Conservation (phyloP, 2,888 invertebrate genomes). For the Spilosoma lubricipeda region DNA sequence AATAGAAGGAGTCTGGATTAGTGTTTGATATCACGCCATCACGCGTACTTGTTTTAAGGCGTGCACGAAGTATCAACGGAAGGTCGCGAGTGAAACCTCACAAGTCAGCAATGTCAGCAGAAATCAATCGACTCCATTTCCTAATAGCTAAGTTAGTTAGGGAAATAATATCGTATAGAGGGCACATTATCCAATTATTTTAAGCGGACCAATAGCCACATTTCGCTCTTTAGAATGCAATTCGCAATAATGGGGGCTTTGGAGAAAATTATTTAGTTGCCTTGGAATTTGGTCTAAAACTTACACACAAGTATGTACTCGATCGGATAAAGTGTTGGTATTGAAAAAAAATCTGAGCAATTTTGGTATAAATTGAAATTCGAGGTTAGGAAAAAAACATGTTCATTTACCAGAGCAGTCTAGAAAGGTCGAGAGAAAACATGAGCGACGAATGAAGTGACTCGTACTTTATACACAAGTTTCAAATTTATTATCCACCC, state of each 20-base stretch:
- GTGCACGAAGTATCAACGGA: slow-evolving; percentile 46
- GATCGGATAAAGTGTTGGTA: slow-evolving; percentile 10
- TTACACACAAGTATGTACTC: slow-evolving; percentile 19
- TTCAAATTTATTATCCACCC: slow-evolving; percentile 48
- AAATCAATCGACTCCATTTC: slow-evolving; percentile 57
- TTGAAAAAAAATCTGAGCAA: background rate
- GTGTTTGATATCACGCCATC: slow-evolving; percentile 32
- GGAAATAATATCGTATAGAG: background rate
- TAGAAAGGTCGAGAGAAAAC: slow-evolving; percentile 32
- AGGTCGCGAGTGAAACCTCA: slow-evolving; percentile 68
- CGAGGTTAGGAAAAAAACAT: slow-evolving; percentile 32
- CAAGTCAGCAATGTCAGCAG: slow-evolving; percentile 63
- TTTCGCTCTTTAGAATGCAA: background rate
- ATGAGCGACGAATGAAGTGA: slow-evolving; percentile 38
- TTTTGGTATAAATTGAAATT: slow-evolving; percentile 21
- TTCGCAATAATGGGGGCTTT: background rate
- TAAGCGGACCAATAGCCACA: background rate
- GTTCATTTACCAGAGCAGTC: slow-evolving; percentile 36
- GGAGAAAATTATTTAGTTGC: background rate
- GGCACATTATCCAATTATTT: slow-evolving; percentile 6
- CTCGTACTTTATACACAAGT: slow-evolving; percentile 36
- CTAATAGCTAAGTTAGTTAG: slow-evolving; percentile 30
- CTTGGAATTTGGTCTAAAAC: background rate
- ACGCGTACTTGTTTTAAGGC: slow-evolving; percentile 34
- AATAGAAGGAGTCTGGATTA: slow-evolving; percentile 15